Evolutionary conservation across 2,797 vertebrate species (phyloP).

Genomic region (Anguilla obscura): DNA sequence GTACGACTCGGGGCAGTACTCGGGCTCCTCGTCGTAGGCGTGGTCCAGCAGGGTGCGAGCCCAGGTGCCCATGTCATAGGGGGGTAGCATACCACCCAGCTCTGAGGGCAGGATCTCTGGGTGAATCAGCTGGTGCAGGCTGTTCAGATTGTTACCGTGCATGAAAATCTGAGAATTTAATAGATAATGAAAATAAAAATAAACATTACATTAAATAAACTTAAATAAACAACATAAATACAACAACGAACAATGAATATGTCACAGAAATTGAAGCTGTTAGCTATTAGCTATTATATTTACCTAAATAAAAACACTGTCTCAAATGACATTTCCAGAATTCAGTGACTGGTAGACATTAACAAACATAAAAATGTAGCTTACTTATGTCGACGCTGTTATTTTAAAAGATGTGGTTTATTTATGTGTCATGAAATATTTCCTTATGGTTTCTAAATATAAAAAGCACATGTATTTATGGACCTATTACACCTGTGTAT

Average conservation of each 20-base stretch:
- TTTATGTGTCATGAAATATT: background rate
- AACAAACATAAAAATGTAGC: background rate
- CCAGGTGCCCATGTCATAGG: conserved; percentile 98
- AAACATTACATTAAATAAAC: background rate
- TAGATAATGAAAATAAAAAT: background rate
- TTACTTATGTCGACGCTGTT: background rate
- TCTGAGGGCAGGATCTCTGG: conserved; percentile 97
- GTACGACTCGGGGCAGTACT: conserved; percentile 88
- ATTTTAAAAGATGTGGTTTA: background rate
- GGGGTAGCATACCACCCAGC: conserved; percentile 95
- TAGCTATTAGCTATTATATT: background rate
- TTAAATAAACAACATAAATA: background rate
- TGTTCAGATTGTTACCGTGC: conserved; percentile 98
- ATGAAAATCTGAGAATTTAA: conserved; percentile 86
- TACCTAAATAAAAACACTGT: background rate
- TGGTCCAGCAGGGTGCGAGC: conserved; percentile 94
- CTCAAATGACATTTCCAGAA: background rate
- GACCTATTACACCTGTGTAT: background rate
- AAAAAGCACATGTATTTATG: background rate
- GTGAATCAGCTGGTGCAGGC: conserved; percentile 93
- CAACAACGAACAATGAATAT: background rate
- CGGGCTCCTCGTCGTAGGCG: conserved; percentile 93
- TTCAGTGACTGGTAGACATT: background rate
- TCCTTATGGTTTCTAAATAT: background rate
- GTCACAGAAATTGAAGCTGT: background rate